A percentile compares a stretch with the other conserved stretches of the same genome.
These are phyloP conservation scores for Panulirus ornatus DNA, from an alignment of 1,140 invertebrate species.

Conservation along the genomic window DNA sequence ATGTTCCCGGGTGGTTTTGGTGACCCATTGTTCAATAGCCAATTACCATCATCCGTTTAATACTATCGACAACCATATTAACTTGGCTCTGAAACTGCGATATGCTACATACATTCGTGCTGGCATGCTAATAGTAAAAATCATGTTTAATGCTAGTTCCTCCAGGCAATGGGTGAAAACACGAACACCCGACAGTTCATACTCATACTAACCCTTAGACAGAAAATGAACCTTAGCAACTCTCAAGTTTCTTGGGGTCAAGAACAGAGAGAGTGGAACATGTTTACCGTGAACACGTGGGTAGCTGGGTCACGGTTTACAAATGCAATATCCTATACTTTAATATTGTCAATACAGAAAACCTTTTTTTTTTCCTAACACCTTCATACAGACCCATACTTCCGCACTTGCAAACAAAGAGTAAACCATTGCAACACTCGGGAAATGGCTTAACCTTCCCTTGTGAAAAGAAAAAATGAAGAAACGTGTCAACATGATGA, in stretches of 20 bases:
- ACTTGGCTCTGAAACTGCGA: neutral
- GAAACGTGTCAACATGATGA: too few relatives aligned
- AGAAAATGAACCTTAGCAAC: neutral
- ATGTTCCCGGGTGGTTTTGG: conserved; percentile 9
- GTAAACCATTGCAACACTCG: too few relatives aligned
- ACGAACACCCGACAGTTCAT: neutral
- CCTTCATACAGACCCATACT: too few relatives aligned
- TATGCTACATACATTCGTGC: neutral
- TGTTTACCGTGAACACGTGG: neutral
- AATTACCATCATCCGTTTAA: neutral
- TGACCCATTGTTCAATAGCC: neutral
- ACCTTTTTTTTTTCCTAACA: too few relatives aligned
- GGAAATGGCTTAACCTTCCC: too few relatives aligned
- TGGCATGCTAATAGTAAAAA: neutral
- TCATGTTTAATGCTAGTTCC: neutral
- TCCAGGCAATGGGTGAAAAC: neutral
- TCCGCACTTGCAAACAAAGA: too few relatives aligned
- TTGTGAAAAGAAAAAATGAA: too few relatives aligned
- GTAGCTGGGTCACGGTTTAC: neutral
- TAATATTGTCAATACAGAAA: too few relatives aligned
- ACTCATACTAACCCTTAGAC: neutral
- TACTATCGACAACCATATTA: neutral
- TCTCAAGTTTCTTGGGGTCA: neutral
- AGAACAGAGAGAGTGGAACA: neutral
- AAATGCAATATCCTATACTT: neutral